Evolutionary conservation across 2,113 vertebrate species (phyloP), one percentile per base, ranked within the genome.

Genomic region (Typhlomys cinereus): DNA sequence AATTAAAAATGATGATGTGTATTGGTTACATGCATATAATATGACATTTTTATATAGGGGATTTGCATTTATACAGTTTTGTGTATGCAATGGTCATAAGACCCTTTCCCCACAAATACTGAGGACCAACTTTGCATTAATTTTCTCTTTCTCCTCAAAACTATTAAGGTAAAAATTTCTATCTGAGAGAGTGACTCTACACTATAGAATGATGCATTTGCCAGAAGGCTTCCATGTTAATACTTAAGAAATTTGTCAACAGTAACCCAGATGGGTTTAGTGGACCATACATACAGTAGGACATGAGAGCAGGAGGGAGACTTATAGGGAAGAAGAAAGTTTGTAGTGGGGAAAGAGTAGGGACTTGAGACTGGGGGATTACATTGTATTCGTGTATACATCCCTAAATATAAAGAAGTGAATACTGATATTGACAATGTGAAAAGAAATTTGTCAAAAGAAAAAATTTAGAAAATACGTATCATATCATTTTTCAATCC

Each of bases 401-500:
- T n/a, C n/a, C n/a, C n/a, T n/a, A n/a, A n/a, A n/a, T n/a, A n/a
- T n/a, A n/a, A n/a, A n/a, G n/a, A n/a, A n/a, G n/a, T n/a, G n/a
- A n/a, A n/a, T n/a, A n/a, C n/a, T n/a, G n/a, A n/a, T n/a, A n/a
- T n/a, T n/a, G n/a, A n/a, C n/a, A n/a, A n/a, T n/a, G n/a, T n/a
- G n/a, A n/a, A n/a, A 74, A 79, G 36, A 89, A 79, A 73, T 74
- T 82, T 92, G 36, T 85, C 39, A 74, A 83, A 73, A 93, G 54
- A 83, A 84, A 23, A 86, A 15, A 46, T 74, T 34, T 83, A 57
- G 44, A 21, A 89, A 91, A 75, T 34, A 12, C 80, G 17, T 93
- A 66, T 64, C 29, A 52, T 31, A 81, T 13, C 52, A 93, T 88
- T 89, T 61, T 27, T 67, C 67, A 81, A 31, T 76, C 91, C 31